Evolutionary conservation across 2,888 invertebrate species (phyloP).

Genomic region (Pemphredon lugubris): DNA sequence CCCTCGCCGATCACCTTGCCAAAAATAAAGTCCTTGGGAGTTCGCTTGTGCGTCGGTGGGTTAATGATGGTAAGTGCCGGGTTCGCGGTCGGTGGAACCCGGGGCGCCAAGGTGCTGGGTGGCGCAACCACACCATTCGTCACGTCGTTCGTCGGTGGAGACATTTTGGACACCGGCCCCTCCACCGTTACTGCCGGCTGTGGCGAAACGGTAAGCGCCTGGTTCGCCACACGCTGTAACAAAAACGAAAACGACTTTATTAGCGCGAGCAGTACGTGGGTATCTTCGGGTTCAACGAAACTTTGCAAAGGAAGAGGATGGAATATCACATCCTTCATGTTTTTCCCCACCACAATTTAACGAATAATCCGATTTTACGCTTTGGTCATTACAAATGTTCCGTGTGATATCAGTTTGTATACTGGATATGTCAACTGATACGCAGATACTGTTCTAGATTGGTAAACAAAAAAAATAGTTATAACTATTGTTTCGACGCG

Average conservation of each 20-base stretch:
- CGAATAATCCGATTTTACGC: no score
- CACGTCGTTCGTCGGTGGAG: conserved; percentile 83
- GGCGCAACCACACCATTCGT: conserved; percentile 83
- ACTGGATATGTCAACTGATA: no score
- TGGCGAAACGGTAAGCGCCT: conserved; percentile 80
- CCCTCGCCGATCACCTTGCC: conserved; percentile 98
- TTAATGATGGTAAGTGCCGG: conserved; percentile 78
- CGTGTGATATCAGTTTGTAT: no score
- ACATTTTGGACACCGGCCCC: conserved; percentile 80
- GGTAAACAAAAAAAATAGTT: no score
- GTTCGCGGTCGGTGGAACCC: conserved; percentile 81
- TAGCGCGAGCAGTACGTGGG: no score
- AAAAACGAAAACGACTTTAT: conserved; percentile 36
- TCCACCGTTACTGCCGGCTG: conserved; percentile 80
- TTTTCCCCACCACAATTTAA: no score
- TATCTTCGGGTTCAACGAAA: no score
- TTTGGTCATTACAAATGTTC: no score
- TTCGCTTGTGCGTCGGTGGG: conserved; percentile 84
- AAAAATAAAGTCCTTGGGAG: conserved; percentile 95
- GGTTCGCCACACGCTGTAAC: conserved; percentile 80
- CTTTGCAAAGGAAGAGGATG: no score
- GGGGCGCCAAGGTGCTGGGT: conserved; percentile 82
- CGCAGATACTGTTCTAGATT: no score
- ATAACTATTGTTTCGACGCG: no score
- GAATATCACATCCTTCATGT: no score